A percentile compares a stretch with the other conserved stretches of the same genome.
Conservation (phyloP, 2,113 vertebrate genomes). For the Ifrita kowaldi region DNA sequence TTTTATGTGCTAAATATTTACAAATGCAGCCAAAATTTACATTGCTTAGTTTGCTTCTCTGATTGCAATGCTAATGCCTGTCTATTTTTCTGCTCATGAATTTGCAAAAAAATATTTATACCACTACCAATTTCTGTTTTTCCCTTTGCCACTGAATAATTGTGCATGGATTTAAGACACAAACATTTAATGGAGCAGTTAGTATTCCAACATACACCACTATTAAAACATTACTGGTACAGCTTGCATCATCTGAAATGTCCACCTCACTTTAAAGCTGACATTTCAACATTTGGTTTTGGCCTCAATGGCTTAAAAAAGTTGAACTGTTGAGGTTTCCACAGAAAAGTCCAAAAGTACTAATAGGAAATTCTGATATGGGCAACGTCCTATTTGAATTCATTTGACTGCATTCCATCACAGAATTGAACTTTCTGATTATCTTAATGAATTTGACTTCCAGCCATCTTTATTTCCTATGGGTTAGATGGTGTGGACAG, state of each 20-base stretch:
- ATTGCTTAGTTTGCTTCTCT: not conserved
- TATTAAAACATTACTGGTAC: not conserved
- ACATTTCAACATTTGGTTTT: not conserved
- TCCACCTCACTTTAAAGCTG: not conserved
- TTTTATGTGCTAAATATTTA: slow-evolving; percentile 18
- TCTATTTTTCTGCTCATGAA: not conserved
- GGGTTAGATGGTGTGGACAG: not conserved
- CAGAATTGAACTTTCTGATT: not conserved
- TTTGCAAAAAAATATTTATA: not conserved
- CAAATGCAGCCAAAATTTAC: slow-evolving; percentile 1
- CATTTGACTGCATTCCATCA: not conserved
- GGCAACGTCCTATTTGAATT: not conserved
- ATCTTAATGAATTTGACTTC: not conserved
- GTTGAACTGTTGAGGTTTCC: not conserved
- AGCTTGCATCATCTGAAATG: not conserved
- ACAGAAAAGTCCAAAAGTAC: not conserved
- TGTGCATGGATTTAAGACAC: not conserved
- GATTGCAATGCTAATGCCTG: not conserved
- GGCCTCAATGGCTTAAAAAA: not conserved
- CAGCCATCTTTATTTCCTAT: not conserved
- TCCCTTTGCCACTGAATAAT: not conserved
- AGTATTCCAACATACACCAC: not conserved
- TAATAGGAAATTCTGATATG: not conserved
- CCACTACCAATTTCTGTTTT: not conserved
- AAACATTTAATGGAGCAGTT: not conserved